Conservation (phyloP, 2,113 vertebrate genomes). For the Mugil cephalus region DNA sequence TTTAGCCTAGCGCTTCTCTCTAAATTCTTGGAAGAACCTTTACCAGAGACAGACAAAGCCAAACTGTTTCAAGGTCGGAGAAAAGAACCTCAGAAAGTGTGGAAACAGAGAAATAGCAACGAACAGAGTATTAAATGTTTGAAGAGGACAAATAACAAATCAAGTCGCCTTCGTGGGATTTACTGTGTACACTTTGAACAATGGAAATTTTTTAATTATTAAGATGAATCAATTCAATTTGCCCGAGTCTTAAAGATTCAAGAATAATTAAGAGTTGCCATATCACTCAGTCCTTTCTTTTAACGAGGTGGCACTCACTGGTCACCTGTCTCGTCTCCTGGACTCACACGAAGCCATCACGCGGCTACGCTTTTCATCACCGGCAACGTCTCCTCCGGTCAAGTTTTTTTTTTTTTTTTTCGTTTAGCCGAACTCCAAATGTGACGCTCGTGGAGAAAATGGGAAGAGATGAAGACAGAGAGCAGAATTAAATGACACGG, state of each 20-base stretch:
- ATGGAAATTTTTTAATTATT: too few relatives aligned
- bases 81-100: too few relatives aligned
- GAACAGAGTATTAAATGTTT: too few relatives aligned
- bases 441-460: slow-evolving; percentile 47
- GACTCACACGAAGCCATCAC: too few relatives aligned
- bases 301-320: slow-evolving; percentile 33
- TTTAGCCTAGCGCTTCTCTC: too few relatives aligned
- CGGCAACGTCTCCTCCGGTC: slow-evolving; percentile 38
- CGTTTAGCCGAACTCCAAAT: slow-evolving; percentile 47
- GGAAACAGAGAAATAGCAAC: too few relatives aligned
- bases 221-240: background rate
- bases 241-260: background rate
- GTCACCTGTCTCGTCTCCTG: slow-evolving; percentile 17
- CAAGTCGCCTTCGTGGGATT: too few relatives aligned
- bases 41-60: too few relatives aligned
- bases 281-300: background rate
- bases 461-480: slow-evolving; percentile 45
- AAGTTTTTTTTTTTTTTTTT: slow-evolving; percentile 22
- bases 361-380: slow-evolving; percentile 20
- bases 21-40: too few relatives aligned
- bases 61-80: too few relatives aligned
- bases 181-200: too few relatives aligned
- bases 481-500: slow-evolving; percentile 73
- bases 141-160: too few relatives aligned
- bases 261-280: background rate